Base-by-base conservation (phyloP, 1,140 invertebrate genomes). In the Globodera ellingtonae region DNA sequence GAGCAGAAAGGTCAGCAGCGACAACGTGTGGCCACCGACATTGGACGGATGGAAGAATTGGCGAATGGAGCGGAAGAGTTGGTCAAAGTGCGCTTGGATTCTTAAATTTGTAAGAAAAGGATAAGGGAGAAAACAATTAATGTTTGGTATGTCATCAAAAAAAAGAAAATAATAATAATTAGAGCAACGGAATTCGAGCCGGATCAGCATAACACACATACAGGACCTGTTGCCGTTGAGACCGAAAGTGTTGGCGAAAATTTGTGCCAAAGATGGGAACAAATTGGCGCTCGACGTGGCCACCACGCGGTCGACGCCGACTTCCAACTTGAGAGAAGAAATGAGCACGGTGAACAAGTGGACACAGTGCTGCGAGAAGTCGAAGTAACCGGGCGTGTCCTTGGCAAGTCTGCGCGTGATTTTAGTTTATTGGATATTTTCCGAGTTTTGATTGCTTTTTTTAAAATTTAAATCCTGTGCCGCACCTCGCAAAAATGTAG, bases 1-100 rank as follows among this genome's bases (percentile, higher is more conserved):
- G 35, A 69, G 71, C 10, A 84, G 6, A 76, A 88, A 86, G 6
- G 72, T 82, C 9, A 87, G 50, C 50, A 87, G 24, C 46, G 84
- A 84, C 59, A 44, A 50, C 6, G 86, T 86, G 52, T 83, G 90
- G 35, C 93, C 92, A 46, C 95, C 95, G 79, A 90, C 89, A 89
- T 97, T 97, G 0, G 95, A 95, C 73, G 94, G 94, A 91, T 97
- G 94, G 86, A 94, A 93, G 90, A 95, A 97, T 9, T 94, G 95
- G 89, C 95, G 94, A 3, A 96, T 90, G 0, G 94, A 93, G 84
- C 93, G 93, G 83, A 97, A 93, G 86, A 97, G 93, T 81, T 93
- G 93, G 74, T 93, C 92, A 46, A 97, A 90, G 89, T 95, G 92
- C 62, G 92, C 92, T 86, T 95, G 93, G 8, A 93, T 92, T 65